Conservation (phyloP, 2,113 vertebrate species). For the Lophotis ruficrista region DNA sequence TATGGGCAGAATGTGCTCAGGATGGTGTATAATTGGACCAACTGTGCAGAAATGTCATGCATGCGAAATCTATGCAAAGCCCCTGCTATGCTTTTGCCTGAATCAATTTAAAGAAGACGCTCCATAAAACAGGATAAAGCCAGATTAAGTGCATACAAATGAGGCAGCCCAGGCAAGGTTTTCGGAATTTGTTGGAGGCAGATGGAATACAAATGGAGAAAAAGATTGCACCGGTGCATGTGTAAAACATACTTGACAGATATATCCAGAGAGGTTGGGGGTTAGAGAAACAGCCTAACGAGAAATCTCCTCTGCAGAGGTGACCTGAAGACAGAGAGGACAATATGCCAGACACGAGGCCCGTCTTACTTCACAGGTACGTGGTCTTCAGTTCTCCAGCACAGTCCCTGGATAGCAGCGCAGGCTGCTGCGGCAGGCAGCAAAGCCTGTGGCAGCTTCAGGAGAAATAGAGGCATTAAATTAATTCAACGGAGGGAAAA, state of each 20-base stretch:
- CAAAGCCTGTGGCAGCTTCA: background rate
- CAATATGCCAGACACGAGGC: background rate
- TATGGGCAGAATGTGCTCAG: constrained; percentile 54
- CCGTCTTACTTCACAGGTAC: background rate
- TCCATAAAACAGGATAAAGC: constrained; percentile 74
- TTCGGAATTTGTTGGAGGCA: constrained; percentile 48
- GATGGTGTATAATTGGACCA: constrained; percentile 69
- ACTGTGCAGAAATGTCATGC: constrained; percentile 76
- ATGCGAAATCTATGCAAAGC: constrained; percentile 75
- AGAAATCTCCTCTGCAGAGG: background rate
- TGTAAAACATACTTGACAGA: constrained; percentile 20
- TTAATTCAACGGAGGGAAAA: background rate
- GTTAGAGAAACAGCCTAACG: background rate
- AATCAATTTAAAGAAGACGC: constrained; percentile 71
- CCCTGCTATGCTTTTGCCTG: constrained; percentile 59
- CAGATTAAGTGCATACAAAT: constrained; percentile 76
- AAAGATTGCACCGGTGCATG: constrained; percentile 12
- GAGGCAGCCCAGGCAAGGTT: constrained; percentile 59
- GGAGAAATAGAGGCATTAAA: background rate
- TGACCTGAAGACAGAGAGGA: background rate
- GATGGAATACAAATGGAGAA: constrained; percentile 65
- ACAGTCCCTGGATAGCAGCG: background rate
- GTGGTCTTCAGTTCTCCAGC: background rate
- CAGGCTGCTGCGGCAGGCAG: background rate
- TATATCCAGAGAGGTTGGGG: background rate